A percentile compares a stretch with the other conserved stretches of the same genome.
phyloP scores from a whole-genome alignment of 2,797 vertebrate species.

The Rhinatrema bivittatum region DNA sequence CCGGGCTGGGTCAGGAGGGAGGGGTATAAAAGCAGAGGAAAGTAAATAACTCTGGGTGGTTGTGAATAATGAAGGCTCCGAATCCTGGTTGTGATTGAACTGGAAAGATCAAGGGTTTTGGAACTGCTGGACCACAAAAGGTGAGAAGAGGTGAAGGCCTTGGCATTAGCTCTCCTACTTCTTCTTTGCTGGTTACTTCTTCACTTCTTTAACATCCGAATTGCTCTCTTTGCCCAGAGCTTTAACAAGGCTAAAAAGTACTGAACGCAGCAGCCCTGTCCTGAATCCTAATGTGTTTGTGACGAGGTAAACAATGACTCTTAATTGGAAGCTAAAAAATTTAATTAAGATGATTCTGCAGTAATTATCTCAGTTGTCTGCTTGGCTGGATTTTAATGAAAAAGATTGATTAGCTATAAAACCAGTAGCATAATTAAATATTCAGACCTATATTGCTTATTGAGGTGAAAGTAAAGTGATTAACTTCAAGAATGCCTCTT shows the following conservation, averaged over 20 bases:
- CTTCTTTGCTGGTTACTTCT: conserved; percentile 9
- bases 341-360: conserved; percentile 87
- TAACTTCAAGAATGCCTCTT: conserved; percentile 46
- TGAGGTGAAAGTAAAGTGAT: conserved; percentile 66
- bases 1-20: too few relatives aligned
- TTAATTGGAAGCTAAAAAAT: conserved; percentile 82
- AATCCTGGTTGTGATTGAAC: too few relatives aligned
- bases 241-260: conserved; percentile 30
- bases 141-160: too few relatives aligned
- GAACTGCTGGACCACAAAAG: too few relatives aligned
- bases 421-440: conserved; percentile 71
- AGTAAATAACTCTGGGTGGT: too few relatives aligned
- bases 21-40: too few relatives aligned
- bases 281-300: conserved; percentile 69
- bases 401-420: conserved; percentile 77
- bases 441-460: conserved; percentile 53
- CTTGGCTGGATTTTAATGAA: conserved; percentile 72
- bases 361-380: conserved; percentile 86
- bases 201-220: conserved; percentile 7
- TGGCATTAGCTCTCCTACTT: too few relatives aligned
- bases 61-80: too few relatives aligned
- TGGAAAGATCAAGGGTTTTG: too few relatives aligned
- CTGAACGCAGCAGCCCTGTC: conserved; percentile 50
- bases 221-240: conserved; percentile 16
- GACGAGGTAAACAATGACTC: conserved; percentile 86